A percentile compares a stretch with the other conserved stretches of the same genome.
phyloP scores from a whole-genome alignment of 92 coral and sea anemone genomes.

The Actinernus sp. region DNA sequence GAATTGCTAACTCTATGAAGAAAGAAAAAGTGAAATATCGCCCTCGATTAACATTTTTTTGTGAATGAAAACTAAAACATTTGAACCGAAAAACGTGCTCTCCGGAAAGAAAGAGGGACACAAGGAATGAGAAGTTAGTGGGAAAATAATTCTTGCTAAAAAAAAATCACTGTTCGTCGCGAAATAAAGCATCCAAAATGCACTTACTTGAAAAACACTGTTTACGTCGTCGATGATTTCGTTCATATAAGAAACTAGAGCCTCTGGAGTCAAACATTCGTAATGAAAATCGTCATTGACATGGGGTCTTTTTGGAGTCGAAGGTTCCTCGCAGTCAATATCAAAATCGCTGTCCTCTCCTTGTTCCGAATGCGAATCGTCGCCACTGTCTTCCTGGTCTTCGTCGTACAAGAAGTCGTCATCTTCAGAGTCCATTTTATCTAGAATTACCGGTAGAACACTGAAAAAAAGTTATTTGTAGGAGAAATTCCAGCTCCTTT shows the following conservation, averaged over 20 bases:
- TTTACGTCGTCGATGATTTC: conserved; percentile 97
- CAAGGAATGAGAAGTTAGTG: background rate
- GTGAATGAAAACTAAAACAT: background rate
- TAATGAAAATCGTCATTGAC: conserved; percentile 96
- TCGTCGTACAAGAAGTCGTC: conserved; percentile 91
- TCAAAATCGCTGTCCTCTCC: conserved; percentile 95
- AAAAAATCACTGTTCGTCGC: background rate
- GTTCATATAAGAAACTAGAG: conserved; percentile 96
- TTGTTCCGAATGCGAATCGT: conserved; percentile 81
- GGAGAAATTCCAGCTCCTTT: conserved; percentile 1
- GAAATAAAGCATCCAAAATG: background rate
- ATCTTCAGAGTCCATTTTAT: conserved; percentile 94
- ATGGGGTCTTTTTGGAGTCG: conserved; percentile 89
- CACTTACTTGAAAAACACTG: conserved; percentile 94
- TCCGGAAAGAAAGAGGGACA: background rate
- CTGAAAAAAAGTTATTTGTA: background rate
- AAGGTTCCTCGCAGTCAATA: conserved; percentile 91
- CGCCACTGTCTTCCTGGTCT: conserved; percentile 75
- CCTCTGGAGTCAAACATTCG: conserved; percentile 97
- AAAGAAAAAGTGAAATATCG: too few relatives aligned
- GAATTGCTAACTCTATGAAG: too few relatives aligned
- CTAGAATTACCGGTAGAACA: conserved; percentile 2
- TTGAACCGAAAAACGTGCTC: background rate
- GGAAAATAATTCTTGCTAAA: background rate
- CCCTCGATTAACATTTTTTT: background rate